Percentiles rank a stretch among this genome's conserved stretches.
Conservation (phyloP, 2,888 invertebrate species). For the Zeuzera pyrina region DNA sequence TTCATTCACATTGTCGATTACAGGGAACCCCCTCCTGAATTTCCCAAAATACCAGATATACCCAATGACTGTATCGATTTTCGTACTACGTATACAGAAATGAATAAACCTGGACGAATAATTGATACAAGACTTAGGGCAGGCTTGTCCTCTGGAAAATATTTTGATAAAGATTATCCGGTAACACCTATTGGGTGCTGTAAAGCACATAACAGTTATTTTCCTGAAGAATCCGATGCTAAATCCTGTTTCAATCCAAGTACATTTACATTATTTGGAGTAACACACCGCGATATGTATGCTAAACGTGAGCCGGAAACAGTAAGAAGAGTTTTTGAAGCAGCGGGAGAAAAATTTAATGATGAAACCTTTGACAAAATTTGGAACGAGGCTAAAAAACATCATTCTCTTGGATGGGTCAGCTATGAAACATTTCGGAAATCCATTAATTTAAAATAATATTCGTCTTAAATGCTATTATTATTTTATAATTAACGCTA, state of each 20-base stretch:
- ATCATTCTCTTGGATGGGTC: slow-evolving; percentile 49
- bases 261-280: slow-evolving; percentile 19
- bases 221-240: slow-evolving; percentile 30
- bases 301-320: slow-evolving; percentile 19
- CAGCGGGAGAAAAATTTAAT: slow-evolving; percentile 42
- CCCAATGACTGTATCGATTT: slow-evolving; percentile 22
- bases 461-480: no score
- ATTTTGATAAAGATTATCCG: no score
- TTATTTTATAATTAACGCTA: neutral
- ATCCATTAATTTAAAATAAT: slow-evolving; percentile 17
- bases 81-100: slow-evolving; percentile 32
- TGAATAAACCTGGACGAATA: slow-evolving; percentile 25
- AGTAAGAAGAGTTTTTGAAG: slow-evolving; percentile 47
- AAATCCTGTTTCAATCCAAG: slow-evolving; percentile 26
- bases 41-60: slow-evolving; percentile 36
- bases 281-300: slow-evolving; percentile 34
- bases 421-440: slow-evolving; percentile 43
- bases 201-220: slow-evolving; percentile 22
- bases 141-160: slow-evolving; percentile 32
- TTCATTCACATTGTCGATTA: slow-evolving; percentile 46
- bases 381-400: slow-evolving; percentile 48
- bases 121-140: slow-evolving; percentile 18
- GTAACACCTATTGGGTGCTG: slow-evolving; percentile 24
- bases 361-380: slow-evolving; percentile 44
- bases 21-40: slow-evolving; percentile 25